Evolutionary conservation across 2,113 vertebrate genomes (phyloP).

Genomic region (Gallinago paraguaiae): DNA sequence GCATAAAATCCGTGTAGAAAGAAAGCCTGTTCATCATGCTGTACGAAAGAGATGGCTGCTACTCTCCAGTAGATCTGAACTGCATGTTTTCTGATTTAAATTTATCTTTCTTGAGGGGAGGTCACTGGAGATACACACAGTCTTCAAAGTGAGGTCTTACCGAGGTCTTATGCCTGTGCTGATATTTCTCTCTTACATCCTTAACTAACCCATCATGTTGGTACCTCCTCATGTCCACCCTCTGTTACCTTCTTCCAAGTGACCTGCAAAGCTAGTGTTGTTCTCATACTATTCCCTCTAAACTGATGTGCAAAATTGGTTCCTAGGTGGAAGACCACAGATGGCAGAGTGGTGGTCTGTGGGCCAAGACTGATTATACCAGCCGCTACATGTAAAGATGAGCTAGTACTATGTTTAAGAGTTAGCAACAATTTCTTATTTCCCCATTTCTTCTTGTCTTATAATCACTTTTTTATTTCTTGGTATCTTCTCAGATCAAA

Average conservation of each 20-base stretch:
- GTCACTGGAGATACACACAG: not conserved
- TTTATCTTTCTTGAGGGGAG: not conserved
- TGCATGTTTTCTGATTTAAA: not conserved
- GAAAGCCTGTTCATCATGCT: not conserved
- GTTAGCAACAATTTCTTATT: not conserved
- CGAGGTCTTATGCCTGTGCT: not conserved
- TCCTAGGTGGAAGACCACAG: not conserved
- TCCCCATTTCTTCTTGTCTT: not conserved
- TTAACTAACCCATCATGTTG: not conserved
- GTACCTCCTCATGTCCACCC: accelerated
- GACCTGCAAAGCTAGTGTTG: not conserved
- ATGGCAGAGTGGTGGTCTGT: not conserved
- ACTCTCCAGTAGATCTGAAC: not conserved
- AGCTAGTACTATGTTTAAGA: not conserved
- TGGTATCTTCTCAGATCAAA: not conserved
- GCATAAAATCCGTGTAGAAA: not conserved
- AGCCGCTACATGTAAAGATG: accelerated
- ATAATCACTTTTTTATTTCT: not conserved
- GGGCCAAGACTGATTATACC: not conserved
- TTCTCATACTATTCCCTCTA: not conserved
- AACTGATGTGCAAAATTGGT: not conserved
- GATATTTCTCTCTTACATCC: not conserved
- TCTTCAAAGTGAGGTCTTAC: not conserved
- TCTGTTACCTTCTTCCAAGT: not conserved
- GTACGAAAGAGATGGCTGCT: not conserved